phyloP scores from a whole-genome alignment of 1,140 invertebrate genomes.

The Ceratina japonica region DNA sequence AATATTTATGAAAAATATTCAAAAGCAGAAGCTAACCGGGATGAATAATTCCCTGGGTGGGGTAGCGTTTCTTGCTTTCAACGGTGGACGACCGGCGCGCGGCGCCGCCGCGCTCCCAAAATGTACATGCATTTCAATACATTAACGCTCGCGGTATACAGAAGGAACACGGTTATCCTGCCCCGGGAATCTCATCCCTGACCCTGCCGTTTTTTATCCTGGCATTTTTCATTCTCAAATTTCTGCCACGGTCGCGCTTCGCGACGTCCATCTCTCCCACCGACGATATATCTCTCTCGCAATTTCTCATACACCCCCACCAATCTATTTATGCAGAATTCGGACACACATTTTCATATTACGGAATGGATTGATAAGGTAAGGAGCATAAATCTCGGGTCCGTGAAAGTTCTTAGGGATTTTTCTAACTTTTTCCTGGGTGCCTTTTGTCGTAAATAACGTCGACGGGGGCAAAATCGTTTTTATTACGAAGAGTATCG shows the following conservation, averaged over 20 bases:
- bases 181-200: neutral
- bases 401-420: too few species aligned
- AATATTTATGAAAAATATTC: slow-evolving; percentile 66
- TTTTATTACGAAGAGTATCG: neutral
- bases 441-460: too few species aligned
- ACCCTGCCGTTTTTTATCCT: slow-evolving; percentile 32
- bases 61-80: slow-evolving; percentile 45
- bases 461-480: neutral
- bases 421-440: too few species aligned
- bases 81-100: slow-evolving; percentile 9
- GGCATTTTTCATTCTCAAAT: slow-evolving; percentile 26
- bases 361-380: too few species aligned
- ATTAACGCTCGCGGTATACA: slow-evolving; percentile 40
- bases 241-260: neutral
- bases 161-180: slow-evolving; percentile 46
- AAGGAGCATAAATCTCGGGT: too few species aligned
- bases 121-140: slow-evolving; percentile 63
- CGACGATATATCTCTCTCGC: too few species aligned
- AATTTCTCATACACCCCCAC: too few species aligned
- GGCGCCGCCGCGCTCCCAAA: slow-evolving; percentile 14
- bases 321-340: too few species aligned
- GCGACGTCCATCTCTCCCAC: neutral
- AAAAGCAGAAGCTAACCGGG: slow-evolving; percentile 37
- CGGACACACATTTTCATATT: too few species aligned
- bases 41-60: slow-evolving; percentile 54